Percentiles rank a stretch among this genome's conserved stretches.
Conservation (phyloP, 2,888 invertebrate species). For the Ferdinandea cuprea region DNA sequence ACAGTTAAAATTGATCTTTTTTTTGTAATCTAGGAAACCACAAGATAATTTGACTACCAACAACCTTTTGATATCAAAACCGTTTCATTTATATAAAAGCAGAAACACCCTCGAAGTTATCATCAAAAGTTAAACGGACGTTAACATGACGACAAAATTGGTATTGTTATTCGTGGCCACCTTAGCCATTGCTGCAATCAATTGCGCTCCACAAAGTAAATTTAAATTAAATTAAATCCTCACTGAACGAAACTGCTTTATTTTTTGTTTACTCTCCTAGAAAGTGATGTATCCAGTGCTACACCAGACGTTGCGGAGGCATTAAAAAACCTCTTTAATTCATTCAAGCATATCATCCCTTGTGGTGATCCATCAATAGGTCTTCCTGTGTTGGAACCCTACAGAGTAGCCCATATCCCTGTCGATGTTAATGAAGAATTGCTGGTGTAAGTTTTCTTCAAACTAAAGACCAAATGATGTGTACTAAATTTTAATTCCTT, state of each 20-base stretch:
- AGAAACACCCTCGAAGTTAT: not conserved
- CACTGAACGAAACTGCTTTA: too few species aligned
- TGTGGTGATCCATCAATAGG: constrained; percentile 76
- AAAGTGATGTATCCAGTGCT: too few species aligned
- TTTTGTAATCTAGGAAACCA: too few species aligned
- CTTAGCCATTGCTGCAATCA: not conserved
- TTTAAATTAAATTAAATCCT: too few species aligned
- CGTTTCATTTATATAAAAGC: constrained; percentile 32
- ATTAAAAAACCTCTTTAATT: constrained; percentile 15
- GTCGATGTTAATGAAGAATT: constrained; percentile 26
- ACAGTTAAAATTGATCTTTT: too few species aligned
- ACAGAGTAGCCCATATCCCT: constrained; percentile 14
- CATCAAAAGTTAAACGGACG: not conserved
- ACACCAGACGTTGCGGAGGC: constrained; percentile 2
- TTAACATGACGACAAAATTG: constrained; percentile 21
- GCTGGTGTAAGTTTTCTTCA: constrained; percentile 14
- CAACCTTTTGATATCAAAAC: too few species aligned
- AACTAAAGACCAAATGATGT: too few species aligned
- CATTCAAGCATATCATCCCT: constrained; percentile 76
- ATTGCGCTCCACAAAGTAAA: constrained; percentile 25
- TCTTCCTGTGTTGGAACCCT: constrained; percentile 77
- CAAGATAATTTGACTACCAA: too few species aligned
- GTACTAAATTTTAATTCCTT: not conserved
- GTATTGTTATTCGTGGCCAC: constrained; percentile 16
- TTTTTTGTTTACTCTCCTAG: too few species aligned